Evolutionary conservation across 1,140 invertebrate genomes (phyloP), one percentile per base, ranked within the genome.

Genomic region (Scaptomyza hsui): DNA sequence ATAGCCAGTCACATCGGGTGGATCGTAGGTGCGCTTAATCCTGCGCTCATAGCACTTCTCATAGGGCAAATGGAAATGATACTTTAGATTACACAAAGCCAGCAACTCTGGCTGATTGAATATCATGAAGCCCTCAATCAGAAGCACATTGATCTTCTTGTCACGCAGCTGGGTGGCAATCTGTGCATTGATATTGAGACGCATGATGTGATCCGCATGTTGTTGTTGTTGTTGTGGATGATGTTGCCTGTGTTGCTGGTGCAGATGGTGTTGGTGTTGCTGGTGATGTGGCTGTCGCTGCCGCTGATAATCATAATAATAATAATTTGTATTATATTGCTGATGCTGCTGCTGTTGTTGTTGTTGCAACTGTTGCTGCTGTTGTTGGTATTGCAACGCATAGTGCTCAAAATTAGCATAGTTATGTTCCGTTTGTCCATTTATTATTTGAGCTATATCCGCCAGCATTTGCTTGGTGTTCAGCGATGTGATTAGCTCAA

Each of bases 1-100:
- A 92, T 97, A 97, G 1, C 95, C 95, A 3, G 94, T 94, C 4
- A 95, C 93, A 92, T 97, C 96, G 4, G 96, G 95, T 13, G 96
- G 96, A 62, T 95, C 93, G 79, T 97, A 97, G 10, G 91, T 79
- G 4, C 96, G 92, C n/a, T 83, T 82, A 16, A 89, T 81, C 53
- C 96, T 93, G 47, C 95, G 92, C 61, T 92, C 80, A 73, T 90
- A 91, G 75, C 96, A 96, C 70, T 94, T 93, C 16, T 95, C 94
- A 89, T 93, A 94, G 16, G 93, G 93, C 72, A 97, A 80, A 15
- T 94, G 93, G 37, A 96, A 92, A 77, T 95, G 96, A 91, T 95
- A 96, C 74, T 94, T 96, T 4, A 95, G 80, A 89, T 95, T 91
- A 79, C 95, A 96, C 15, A 96, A 79, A 5, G 94, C 91, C 39